phyloP scores from a whole-genome alignment of 2,888 invertebrate species.

The Aphelenchoides bicaudatus region DNA sequence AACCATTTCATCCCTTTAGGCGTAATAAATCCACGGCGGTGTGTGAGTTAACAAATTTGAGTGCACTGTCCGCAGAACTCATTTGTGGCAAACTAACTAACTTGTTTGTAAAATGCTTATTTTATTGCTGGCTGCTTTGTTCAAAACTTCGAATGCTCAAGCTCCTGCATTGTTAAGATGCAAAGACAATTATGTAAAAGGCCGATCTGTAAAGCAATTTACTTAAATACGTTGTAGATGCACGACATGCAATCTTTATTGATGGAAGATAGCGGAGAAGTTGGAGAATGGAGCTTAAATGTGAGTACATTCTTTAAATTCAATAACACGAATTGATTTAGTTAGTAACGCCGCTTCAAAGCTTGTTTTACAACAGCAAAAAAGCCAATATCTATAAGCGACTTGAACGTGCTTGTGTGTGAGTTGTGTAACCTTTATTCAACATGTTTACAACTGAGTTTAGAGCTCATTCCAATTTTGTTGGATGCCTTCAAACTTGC shows the following conservation, averaged over 20 bases:
- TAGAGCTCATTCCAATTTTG: slow-evolving; percentile 40
- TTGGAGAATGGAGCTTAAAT: too few relatives aligned
- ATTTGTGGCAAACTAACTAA: too few relatives aligned
- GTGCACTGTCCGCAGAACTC: too few relatives aligned
- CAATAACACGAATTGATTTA: slow-evolving; percentile 37
- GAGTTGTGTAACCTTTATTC: slow-evolving; percentile 6
- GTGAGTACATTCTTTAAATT: too few relatives aligned
- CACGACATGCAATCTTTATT: slow-evolving; percentile 45
- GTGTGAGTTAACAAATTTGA: too few relatives aligned
- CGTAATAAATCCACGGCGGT: too few relatives aligned
- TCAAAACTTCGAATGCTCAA: slow-evolving; percentile 26
- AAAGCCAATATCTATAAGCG: slow-evolving; percentile 12
- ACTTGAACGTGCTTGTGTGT: slow-evolving; percentile 19
- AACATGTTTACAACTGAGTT: slow-evolving; percentile 3
- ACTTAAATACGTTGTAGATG: slow-evolving; percentile 36
- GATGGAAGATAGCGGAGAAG: slow-evolving; percentile 33
- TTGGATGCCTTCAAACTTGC: slow-evolving; percentile 39
- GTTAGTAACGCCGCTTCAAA: slow-evolving; percentile 49
- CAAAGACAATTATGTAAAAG: slow-evolving; percentile 52
- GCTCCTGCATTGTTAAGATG: slow-evolving; percentile 47
- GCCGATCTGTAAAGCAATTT: not conserved
- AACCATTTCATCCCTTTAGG: too few relatives aligned
- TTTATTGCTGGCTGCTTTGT: too few relatives aligned
- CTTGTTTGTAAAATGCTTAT: too few relatives aligned
- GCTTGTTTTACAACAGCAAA: slow-evolving; percentile 27